Base-by-base conservation (phyloP, 2,797 vertebrate genomes). In the Neomorphus geoffroyi region DNA sequence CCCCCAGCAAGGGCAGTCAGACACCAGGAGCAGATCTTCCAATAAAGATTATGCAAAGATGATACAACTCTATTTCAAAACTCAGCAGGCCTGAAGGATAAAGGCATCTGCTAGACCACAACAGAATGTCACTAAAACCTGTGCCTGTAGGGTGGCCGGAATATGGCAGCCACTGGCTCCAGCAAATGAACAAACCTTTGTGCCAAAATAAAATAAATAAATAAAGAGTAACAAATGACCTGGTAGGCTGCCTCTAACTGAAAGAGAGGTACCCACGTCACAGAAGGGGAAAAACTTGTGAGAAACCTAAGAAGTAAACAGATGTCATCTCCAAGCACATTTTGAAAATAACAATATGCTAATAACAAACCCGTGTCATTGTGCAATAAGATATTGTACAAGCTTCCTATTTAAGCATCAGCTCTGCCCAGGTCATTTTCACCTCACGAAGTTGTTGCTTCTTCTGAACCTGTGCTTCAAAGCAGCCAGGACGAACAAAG, bases 401-500 rank as follows among this genome's bases (percentile, higher is more conserved):
- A n/a, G n/a, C n/a, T n/a, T n/a, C n/a, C 37, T 67, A 4, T 48
- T 12, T 32, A 69, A 90, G 45, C 71, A 93, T 27, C 41, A 77
- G 19, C 18, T 60, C 64, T 70, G 19, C 37, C 45, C 80, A 64
- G 45, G 41, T 45, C 18, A 73, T 73, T 72, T 84, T 88, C 88
- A 94, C 60, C 43, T 82, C 18, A 67, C 32, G n/a, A 85, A 93
- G 57, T 30, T 69, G 24, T 35, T 94, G 80, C 46, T 90, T 18
- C 45, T 91, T 79, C 82, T 92, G 65, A 93, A 73, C 23, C 30
- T 75, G 23, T 24, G 66, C 77, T 92, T 96, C 91, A 93, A 94
- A 96, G 86, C 71, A 53, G 48, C 48, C 62, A 64, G 90, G 85
- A 93, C 56, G 96, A 94, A 82, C n/a, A 93, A 88, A 77, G 64